These are phyloP conservation scores for Eulemur coronatus DNA, from an alignment of 2,797 vertebrate genomes.

Conservation along the genomic window DNA sequence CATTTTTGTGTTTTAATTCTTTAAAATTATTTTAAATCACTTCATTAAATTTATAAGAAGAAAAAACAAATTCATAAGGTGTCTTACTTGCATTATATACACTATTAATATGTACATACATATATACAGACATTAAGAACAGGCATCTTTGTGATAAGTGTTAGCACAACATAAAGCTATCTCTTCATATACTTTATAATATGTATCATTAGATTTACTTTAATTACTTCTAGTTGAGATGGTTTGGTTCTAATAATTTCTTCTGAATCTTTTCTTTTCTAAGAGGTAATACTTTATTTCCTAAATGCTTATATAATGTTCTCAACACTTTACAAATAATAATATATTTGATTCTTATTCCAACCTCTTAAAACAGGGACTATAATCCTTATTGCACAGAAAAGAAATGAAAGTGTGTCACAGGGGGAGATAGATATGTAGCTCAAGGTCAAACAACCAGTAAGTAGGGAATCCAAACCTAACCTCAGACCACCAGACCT, in stretches of 20 bases:
- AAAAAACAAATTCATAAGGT: neutral
- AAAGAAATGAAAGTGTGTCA: neutral
- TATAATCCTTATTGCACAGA: neutral
- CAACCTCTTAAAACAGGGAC: neutral
- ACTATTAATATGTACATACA: neutral
- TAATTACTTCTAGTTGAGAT: neutral
- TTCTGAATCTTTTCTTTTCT: neutral
- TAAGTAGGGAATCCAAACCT: neutral
- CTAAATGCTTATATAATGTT: neutral
- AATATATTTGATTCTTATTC: neutral
- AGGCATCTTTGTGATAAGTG: neutral
- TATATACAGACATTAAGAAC: neutral
- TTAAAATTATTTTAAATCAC: too few species aligned
- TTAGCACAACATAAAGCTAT: neutral
- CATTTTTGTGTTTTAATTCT: neutral
- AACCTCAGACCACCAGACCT: neutral
- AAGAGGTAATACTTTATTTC: neutral
- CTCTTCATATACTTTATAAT: neutral
- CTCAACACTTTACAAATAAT: neutral
- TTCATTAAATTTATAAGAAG: neutral
- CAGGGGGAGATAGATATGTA: accelerated
- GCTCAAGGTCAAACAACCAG: neutral
- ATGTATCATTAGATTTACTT: neutral
- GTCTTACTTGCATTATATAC: neutral
- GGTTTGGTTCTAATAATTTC: neutral